These are phyloP conservation scores for Chaetura pelagica DNA, from an alignment of 2,113 vertebrate species.

Conservation along the genomic window DNA sequence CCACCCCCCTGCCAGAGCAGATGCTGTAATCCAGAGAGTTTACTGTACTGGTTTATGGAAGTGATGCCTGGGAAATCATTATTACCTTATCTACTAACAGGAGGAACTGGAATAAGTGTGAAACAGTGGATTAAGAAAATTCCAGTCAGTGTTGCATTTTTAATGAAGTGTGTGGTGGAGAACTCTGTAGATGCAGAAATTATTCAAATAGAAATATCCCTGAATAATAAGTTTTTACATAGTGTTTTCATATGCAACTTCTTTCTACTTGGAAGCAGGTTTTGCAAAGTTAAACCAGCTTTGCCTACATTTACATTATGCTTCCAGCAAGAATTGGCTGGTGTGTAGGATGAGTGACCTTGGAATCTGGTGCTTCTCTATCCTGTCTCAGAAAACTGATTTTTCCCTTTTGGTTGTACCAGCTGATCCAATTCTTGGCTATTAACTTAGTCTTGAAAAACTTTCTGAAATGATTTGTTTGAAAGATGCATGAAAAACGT, in stretches of 20 bases:
- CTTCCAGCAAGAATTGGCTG: not conserved
- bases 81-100: rapidly evolving
- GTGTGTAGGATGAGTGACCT: not conserved
- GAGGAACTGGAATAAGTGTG: not conserved
- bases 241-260: not conserved
- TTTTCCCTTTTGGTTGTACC: not conserved
- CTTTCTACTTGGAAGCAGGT: not conserved
- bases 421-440: not conserved
- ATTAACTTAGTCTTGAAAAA: not conserved
- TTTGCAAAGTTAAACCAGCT: not conserved
- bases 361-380: not conserved
- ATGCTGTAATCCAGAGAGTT: not conserved
- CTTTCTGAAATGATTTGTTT: not conserved
- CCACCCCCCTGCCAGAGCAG: too few relatives aligned
- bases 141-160: not conserved
- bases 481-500: not conserved
- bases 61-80: not conserved
- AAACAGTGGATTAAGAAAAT: not conserved
- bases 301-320: not conserved
- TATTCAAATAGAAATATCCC: not conserved
- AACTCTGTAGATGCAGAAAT: not conserved
- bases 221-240: not conserved
- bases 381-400: not conserved
- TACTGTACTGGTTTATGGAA: not conserved
- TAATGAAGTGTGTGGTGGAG: not conserved